Evolutionary conservation across 1,140 invertebrate species (phyloP).

Genomic region (Acyrthosiphon pisum): DNA sequence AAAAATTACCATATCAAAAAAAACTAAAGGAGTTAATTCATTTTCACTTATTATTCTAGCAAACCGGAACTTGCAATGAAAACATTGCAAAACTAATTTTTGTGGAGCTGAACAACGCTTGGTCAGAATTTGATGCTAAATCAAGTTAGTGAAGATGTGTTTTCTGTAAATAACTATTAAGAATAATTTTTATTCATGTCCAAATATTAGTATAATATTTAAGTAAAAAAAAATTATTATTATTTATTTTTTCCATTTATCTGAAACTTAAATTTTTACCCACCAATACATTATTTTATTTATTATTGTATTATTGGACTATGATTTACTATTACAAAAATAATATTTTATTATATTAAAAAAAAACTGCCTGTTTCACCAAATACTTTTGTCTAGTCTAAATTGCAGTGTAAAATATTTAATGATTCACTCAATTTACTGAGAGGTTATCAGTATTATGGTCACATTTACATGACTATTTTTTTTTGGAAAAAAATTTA

Average conservation of each 20-base stretch:
- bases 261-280: neutral
- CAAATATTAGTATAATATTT: neutral
- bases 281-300: neutral
- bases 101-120: constrained; percentile 98
- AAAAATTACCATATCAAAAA: neutral
- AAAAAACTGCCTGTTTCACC: neutral
- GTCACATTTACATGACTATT: neutral
- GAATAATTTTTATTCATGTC: constrained; percentile 29
- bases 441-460: neutral
- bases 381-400: constrained; percentile 48
- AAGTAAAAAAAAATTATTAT: neutral
- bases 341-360: neutral
- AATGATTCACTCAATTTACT: neutral
- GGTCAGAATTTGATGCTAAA: constrained; percentile 96
- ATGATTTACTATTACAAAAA: constrained; percentile 18
- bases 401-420: constrained; percentile 8
- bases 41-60: constrained; percentile 68
- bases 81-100: constrained; percentile 96
- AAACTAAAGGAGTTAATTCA: neutral
- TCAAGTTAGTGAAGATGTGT: constrained; percentile 76
- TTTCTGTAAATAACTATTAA: constrained; percentile 64
- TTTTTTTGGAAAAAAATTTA: neutral
- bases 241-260: constrained; percentile 5
- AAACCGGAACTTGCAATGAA: constrained; percentile 87
- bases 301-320: neutral